These are phyloP conservation scores for Drosophila pectinifera DNA, from an alignment of 1,140 invertebrate species.

Conservation along the genomic window DNA sequence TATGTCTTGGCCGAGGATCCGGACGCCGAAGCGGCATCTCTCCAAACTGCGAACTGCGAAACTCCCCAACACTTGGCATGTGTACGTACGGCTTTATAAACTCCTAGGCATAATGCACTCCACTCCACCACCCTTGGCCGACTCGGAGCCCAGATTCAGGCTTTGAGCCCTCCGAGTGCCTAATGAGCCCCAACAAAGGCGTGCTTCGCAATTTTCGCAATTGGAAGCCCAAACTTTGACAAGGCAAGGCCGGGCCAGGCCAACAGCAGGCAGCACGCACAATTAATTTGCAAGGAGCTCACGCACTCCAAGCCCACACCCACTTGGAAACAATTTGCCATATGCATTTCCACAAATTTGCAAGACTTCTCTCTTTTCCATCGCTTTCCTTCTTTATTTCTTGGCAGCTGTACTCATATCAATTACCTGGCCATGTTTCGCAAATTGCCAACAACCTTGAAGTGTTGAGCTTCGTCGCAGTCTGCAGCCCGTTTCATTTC, in stretches of 20 bases:
- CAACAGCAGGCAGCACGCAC: slow-evolving; percentile 26
- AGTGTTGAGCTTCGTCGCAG: slow-evolving; percentile 42
- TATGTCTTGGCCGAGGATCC: slow-evolving; percentile 55
- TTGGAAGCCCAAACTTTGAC: slow-evolving; percentile 52
- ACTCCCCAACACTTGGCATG: slow-evolving; percentile 45
- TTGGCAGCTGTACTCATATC: slow-evolving; percentile 55
- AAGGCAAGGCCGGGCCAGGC: slow-evolving; percentile 18
- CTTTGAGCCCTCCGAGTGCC: slow-evolving; percentile 23
- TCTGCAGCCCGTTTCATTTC: slow-evolving; percentile 32
- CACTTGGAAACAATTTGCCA: slow-evolving; percentile 42
- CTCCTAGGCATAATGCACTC: slow-evolving; percentile 61
- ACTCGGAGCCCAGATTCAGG: slow-evolving; percentile 18
- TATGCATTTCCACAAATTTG: slow-evolving; percentile 52
- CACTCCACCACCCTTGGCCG: slow-evolving; percentile 6
- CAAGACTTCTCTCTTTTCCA: slow-evolving; percentile 26
- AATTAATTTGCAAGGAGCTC: slow-evolving; percentile 64
- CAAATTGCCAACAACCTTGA: slow-evolving; percentile 63
- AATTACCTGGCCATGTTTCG: slow-evolving; percentile 65
- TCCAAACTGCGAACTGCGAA: slow-evolving; percentile 2
- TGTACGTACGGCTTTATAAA: slow-evolving; percentile 54
- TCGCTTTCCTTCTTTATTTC: slow-evolving; percentile 9
- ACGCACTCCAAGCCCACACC: slow-evolving; percentile 16
- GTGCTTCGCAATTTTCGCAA: slow-evolving; percentile 44
- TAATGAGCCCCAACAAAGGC: slow-evolving; percentile 57
- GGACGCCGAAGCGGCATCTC: slow-evolving; percentile 1